Evolutionary conservation across 2,113 vertebrate species (phyloP).

Genomic region (Pteronura brasiliensis): DNA sequence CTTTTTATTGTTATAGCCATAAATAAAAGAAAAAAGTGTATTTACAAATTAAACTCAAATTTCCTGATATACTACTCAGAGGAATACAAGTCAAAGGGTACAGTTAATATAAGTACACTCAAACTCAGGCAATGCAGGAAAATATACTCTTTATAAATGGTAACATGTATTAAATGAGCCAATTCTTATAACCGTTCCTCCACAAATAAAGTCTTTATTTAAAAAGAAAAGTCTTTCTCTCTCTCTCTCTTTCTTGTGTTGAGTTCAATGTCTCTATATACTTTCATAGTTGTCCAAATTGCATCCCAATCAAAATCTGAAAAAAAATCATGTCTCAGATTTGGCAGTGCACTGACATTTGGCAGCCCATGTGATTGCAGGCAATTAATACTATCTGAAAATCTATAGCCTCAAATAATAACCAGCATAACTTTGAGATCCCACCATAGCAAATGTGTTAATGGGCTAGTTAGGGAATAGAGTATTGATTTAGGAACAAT

Average conservation of each 20-base stretch:
- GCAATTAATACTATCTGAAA: conserved; percentile 50
- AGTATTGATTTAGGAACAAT: conserved; percentile 47
- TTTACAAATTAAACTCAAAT: conserved; percentile 1
- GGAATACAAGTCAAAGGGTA: not conserved
- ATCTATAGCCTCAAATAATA: conserved; percentile 20
- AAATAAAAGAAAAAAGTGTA: not conserved
- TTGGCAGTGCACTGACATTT: conserved; percentile 1
- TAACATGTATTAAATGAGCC: not conserved
- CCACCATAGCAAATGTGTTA: conserved; percentile 34
- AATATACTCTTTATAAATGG: not conserved
- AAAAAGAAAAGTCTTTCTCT: not conserved
- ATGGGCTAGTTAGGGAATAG: conserved; percentile 35
- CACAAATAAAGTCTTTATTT: not conserved
- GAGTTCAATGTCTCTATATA: not conserved
- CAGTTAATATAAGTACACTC: not conserved
- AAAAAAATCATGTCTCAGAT: conserved; percentile 29
- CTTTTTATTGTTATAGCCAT: not conserved
- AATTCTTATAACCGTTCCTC: not conserved
- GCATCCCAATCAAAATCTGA: not conserved
- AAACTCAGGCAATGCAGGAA: not conserved
- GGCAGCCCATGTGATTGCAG: not conserved
- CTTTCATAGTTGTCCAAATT: not conserved
- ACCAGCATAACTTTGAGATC: conserved; percentile 22
- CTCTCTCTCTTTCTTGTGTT: not conserved
- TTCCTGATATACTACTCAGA: not conserved